phyloP scores from a whole-genome alignment of 2,113 vertebrate species.

The Brachypteracias leptosomus region DNA sequence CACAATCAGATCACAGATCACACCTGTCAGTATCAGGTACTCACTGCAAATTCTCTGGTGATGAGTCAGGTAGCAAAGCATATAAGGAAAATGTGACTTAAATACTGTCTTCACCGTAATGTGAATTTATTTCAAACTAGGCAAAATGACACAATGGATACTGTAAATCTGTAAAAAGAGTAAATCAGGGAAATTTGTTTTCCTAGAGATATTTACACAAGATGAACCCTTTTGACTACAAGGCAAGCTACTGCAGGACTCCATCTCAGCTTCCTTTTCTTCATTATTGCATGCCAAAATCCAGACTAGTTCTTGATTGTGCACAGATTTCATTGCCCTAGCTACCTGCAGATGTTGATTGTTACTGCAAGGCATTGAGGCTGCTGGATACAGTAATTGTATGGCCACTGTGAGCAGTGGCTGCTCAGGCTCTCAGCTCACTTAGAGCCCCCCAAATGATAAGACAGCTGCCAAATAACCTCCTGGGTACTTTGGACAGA shows the following conservation, averaged over 20 bases:
- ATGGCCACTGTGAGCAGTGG: background rate
- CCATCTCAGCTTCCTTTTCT: background rate
- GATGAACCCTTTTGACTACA: background rate
- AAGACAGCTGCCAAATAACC: background rate
- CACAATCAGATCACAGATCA: too few relatives aligned
- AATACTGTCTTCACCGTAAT: background rate
- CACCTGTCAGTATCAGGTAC: background rate
- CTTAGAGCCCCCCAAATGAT: fast-evolving
- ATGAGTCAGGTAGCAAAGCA: background rate
- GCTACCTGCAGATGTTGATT: background rate
- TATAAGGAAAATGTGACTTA: background rate
- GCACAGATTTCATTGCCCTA: background rate
- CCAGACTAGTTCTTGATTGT: background rate
- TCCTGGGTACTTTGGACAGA: background rate
- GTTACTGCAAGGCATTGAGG: background rate
- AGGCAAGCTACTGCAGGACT: background rate
- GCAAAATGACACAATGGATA: background rate
- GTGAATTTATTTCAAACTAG: background rate
- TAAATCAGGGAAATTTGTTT: background rate
- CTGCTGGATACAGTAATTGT: background rate
- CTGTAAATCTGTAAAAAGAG: background rate
- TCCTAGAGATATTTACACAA: background rate
- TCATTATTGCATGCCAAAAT: background rate
- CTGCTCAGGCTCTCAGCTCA: background rate
- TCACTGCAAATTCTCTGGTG: background rate